phyloP scores from a whole-genome alignment of 2,888 invertebrate species.

The Melangyna quadrimaculata region DNA sequence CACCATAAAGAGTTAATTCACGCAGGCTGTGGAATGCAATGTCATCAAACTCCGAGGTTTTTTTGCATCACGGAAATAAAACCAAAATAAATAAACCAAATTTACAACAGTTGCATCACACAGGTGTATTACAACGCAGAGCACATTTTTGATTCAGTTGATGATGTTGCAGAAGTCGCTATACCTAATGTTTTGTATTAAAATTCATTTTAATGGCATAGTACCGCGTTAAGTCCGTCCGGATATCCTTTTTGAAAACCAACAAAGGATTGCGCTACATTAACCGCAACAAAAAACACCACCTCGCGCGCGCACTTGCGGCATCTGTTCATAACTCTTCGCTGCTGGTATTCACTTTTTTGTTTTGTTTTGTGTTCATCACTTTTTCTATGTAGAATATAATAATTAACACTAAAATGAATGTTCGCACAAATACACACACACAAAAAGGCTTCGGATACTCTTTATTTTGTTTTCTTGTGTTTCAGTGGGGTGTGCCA shows the following conservation, averaged over 20 bases:
- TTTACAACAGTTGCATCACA: slow-evolving; percentile 13
- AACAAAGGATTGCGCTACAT: slow-evolving; percentile 39
- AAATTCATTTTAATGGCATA: slow-evolving; percentile 43
- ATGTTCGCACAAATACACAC: slow-evolving; percentile 26
- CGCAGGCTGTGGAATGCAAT: background rate
- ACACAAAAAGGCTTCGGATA: slow-evolving; percentile 13
- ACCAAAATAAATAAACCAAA: slow-evolving; percentile 24
- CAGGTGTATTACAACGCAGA: slow-evolving; percentile 30
- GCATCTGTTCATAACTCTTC: slow-evolving; percentile 60
- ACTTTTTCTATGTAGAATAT: slow-evolving; percentile 54
- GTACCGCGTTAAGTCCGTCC: slow-evolving; percentile 30
- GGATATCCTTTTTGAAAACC: slow-evolving; percentile 47
- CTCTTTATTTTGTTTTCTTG: slow-evolving; percentile 18
- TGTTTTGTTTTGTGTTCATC: slow-evolving; percentile 47
- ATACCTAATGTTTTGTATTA: slow-evolving; percentile 1
- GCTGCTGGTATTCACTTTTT: slow-evolving; percentile 10
- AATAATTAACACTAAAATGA: slow-evolving; percentile 66
- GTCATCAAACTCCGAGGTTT: background rate
- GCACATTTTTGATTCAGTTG: slow-evolving; percentile 19
- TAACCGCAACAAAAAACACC: slow-evolving; percentile 44
- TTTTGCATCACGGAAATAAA: background rate
- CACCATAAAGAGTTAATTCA: background rate
- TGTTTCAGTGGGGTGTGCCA: slow-evolving; percentile 10
- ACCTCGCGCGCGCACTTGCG: slow-evolving; percentile 36
- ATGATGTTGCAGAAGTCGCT: background rate